phyloP scores from a whole-genome alignment of 2,113 vertebrate genomes.

The Tinamus guttatus region DNA sequence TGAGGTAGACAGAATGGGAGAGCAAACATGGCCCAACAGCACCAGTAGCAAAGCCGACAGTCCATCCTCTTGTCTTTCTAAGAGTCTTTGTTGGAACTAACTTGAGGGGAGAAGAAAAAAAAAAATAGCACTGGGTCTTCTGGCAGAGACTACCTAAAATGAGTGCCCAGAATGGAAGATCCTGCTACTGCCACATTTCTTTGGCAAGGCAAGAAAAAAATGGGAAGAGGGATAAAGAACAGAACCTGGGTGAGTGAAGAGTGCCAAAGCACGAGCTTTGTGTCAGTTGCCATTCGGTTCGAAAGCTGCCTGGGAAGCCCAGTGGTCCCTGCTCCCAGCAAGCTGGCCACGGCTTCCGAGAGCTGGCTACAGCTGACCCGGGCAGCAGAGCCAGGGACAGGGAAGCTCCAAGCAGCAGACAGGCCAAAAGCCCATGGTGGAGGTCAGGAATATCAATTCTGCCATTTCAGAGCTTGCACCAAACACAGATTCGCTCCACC shows the following conservation, averaged over 20 bases:
- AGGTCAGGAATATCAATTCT: conserved; percentile 25
- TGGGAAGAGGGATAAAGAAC: conserved; percentile 65
- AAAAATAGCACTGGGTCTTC: conserved; percentile 38
- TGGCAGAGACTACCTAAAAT: conserved; percentile 50
- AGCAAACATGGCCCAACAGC: conserved; percentile 4
- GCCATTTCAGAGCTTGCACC: not conserved
- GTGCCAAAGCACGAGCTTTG: conserved; percentile 50
- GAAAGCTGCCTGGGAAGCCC: conserved; percentile 50
- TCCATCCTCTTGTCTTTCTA: conserved; percentile 46
- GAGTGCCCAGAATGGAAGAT: conserved; percentile 66
- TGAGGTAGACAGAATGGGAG: conserved; percentile 27
- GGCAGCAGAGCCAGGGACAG: conserved; percentile 47
- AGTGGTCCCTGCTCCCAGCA: conserved; percentile 45
- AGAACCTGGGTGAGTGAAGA: conserved; percentile 58
- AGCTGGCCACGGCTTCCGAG: conserved; percentile 51
- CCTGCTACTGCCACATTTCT: conserved; percentile 45
- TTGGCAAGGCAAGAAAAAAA: conserved; percentile 60
- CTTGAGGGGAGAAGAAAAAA: not conserved
- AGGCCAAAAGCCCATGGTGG: not conserved
- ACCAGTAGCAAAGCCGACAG: conserved; percentile 58
- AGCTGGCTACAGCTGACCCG: conserved; percentile 21
- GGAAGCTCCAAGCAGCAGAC: not conserved
- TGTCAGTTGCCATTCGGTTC: conserved; percentile 55
- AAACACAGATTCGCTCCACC: not conserved
- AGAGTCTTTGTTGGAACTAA: conserved; percentile 53